Percentiles rank a stretch among this genome's conserved stretches.
Evolutionary conservation across 23 tunicate genomes (phyloP).

Genomic region (Phallusia fumigata): DNA sequence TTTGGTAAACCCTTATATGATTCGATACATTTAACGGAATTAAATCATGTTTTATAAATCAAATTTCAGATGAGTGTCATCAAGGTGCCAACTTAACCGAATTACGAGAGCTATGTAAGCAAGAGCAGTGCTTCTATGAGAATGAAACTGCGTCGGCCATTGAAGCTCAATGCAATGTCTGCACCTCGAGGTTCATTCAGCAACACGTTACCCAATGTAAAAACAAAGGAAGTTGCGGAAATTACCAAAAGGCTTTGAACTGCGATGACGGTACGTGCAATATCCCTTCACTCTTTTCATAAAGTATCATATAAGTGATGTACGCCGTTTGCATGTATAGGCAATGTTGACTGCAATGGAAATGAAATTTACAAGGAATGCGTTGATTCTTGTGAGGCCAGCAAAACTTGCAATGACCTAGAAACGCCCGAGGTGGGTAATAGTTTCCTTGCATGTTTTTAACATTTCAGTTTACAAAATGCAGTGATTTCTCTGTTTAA

Average conservation of each 20-base stretch:
- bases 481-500: too few species aligned
- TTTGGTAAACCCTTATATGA: conserved; percentile 18
- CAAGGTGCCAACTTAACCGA: neutral
- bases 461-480: too few species aligned
- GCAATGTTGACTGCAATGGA: neutral
- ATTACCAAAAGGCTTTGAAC: neutral
- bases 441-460: too few species aligned
- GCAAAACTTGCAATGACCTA: conserved; percentile 3
- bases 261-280: neutral
- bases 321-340: neutral
- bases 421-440: too few species aligned
- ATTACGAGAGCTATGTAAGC: neutral
- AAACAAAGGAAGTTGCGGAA: neutral
- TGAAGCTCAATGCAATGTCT: neutral
- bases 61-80: neutral
- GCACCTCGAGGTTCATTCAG: conserved; percentile 1
- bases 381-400: conserved; percentile 7
- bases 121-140: conserved; percentile 3
- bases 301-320: neutral
- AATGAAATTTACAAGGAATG: conserved; percentile 1
- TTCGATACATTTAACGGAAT: neutral
- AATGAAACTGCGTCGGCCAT: conserved; percentile 9
- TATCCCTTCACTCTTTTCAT: too few species aligned
- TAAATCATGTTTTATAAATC: neutral
- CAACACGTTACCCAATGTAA: conserved; percentile 12